Percentiles rank a stretch among this genome's conserved stretches.
phyloP scores from a whole-genome alignment of 2,888 invertebrate genomes.

The Tetragnatha montana region DNA sequence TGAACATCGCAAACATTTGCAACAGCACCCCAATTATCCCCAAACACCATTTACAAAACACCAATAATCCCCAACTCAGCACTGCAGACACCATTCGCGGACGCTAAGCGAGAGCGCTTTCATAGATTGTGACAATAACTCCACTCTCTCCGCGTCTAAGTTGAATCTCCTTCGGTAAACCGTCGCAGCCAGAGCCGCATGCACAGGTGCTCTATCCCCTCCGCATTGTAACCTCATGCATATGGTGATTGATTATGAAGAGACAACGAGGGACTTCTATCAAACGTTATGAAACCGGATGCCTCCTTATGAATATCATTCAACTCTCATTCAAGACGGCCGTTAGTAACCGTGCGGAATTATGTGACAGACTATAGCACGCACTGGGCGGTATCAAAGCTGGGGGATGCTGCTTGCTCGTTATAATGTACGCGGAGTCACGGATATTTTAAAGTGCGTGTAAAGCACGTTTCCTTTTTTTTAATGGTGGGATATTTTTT shows the following conservation, averaged over 20 bases:
- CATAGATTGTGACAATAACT: not conserved
- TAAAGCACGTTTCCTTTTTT: too few relatives aligned
- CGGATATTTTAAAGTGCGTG: too few relatives aligned
- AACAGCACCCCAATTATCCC: too few relatives aligned
- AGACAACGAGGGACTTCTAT: not conserved
- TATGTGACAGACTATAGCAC: not conserved
- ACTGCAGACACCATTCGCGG: not conserved
- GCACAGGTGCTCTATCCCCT: not conserved
- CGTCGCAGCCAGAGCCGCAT: not conserved
- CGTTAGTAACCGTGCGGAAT: not conserved
- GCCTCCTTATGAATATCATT: not conserved
- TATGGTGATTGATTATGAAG: not conserved
- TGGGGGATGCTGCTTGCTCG: not conserved
- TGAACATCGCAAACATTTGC: too few relatives aligned
- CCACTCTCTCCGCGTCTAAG: not conserved
- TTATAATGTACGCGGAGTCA: too few relatives aligned
- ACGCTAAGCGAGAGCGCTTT: not conserved
- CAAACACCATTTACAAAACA: too few relatives aligned
- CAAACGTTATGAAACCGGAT: slow-evolving; percentile 1
- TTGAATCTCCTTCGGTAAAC: not conserved
- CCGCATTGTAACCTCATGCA: not conserved
- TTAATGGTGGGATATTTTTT: too few relatives aligned
- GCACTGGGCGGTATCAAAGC: not conserved
- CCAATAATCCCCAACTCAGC: not conserved
- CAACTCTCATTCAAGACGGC: not conserved